Conservation (phyloP, 2,113 vertebrate species). For the Oceanodroma tethys region DNA sequence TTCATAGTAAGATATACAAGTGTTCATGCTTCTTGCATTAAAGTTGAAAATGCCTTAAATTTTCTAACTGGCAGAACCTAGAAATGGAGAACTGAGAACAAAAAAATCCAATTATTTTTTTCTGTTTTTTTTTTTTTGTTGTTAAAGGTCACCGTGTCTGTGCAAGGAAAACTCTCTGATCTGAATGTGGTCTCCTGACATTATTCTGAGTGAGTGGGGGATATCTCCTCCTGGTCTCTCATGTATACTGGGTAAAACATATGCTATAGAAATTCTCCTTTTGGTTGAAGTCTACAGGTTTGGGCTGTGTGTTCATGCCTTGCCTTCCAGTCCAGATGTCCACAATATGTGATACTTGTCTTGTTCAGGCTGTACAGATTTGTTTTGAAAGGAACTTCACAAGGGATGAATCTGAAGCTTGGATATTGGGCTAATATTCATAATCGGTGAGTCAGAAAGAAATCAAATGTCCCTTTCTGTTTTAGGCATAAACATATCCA, state of each 20-base stretch:
- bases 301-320: neutral
- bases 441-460: neutral
- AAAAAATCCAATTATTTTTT: neutral
- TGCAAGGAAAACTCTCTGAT: neutral
- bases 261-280: neutral
- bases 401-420: neutral
- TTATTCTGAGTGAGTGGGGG: neutral
- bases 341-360: neutral
- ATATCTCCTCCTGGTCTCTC: neutral
- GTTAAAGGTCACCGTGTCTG: neutral
- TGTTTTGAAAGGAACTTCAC: neutral
- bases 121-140: rapidly evolving
- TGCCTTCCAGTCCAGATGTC: neutral
- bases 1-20: neutral
- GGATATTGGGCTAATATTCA: neutral
- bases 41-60: neutral
- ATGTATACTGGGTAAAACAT: neutral
- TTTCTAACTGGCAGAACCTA: neutral
- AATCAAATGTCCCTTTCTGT: neutral
- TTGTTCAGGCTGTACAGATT: neutral
- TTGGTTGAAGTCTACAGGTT: neutral
- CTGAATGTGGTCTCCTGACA: neutral
- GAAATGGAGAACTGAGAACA: neutral
- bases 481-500: neutral
- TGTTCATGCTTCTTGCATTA: neutral